Percentiles rank a stretch among this genome's conserved stretches.
phyloP scores from a whole-genome alignment of 1,140 invertebrate genomes.

The Hylaeus anthracinus region DNA sequence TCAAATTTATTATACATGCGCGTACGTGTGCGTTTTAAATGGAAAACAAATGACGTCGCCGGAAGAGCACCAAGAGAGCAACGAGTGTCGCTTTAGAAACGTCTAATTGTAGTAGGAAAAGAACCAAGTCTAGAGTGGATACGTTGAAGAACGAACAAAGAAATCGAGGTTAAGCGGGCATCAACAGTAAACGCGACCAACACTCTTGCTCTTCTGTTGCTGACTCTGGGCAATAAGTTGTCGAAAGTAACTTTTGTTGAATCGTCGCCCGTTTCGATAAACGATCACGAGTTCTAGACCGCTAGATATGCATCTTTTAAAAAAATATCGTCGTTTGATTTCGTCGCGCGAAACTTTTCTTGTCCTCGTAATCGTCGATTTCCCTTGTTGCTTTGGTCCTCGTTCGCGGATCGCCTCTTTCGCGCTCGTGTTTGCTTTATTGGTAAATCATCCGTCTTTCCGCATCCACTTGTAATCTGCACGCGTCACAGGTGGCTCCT shows the following conservation, averaged over 20 bases:
- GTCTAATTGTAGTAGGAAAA: constrained; percentile 6
- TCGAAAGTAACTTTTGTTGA: background rate
- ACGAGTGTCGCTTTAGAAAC: background rate
- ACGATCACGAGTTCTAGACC: too few species aligned
- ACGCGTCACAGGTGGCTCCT: background rate
- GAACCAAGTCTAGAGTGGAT: background rate
- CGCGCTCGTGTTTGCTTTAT: background rate
- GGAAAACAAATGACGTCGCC: background rate
- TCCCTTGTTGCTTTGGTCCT: background rate
- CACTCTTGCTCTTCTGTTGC: background rate
- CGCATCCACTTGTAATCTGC: background rate
- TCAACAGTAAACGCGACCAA: constrained; percentile 2
- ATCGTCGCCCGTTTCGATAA: too few species aligned
- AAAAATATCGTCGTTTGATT: background rate
- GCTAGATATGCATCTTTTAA: too few species aligned
- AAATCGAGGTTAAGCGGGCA: constrained; percentile 1
- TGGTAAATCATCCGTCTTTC: background rate
- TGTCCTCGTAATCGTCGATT: background rate
- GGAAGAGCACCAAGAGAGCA: background rate
- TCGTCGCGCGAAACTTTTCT: background rate
- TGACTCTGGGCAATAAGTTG: too few species aligned
- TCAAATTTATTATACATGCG: too few species aligned
- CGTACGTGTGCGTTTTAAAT: background rate
- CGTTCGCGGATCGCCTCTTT: background rate
- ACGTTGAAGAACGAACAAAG: background rate